Percentiles rank a stretch among this genome's conserved stretches.
Conservation (phyloP, 2,797 vertebrate species). For the Limnodromus scolopaceus region DNA sequence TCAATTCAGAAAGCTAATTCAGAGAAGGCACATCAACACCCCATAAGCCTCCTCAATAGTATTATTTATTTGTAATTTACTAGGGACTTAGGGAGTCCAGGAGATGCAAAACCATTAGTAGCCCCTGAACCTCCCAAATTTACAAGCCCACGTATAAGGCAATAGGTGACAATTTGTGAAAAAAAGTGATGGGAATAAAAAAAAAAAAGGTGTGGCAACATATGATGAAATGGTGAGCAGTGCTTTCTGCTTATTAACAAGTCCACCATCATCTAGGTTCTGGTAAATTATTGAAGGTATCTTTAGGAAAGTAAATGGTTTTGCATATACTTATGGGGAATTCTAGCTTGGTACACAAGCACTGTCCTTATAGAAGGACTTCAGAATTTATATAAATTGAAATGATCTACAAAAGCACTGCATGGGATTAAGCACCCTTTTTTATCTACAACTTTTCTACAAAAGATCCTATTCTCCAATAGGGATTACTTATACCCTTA, state of each 20-base stretch:
- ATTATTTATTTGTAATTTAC: background rate
- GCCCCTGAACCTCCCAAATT: rapidly evolving
- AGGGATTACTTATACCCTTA: background rate
- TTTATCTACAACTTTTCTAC: background rate
- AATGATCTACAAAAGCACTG: background rate
- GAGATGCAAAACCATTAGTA: background rate
- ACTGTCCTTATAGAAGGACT: background rate
- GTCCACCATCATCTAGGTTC: rapidly evolving
- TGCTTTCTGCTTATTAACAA: background rate
- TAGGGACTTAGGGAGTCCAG: background rate
- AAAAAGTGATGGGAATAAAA: rapidly evolving
- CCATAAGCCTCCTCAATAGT: background rate
- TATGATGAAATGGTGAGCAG: background rate
- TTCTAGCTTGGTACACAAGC: background rate
- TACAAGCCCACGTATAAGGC: background rate
- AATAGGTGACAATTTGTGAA: background rate
- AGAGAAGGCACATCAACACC: rapidly evolving
- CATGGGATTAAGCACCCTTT: background rate
- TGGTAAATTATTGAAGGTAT: background rate
- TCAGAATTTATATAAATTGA: background rate
- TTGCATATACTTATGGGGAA: background rate
- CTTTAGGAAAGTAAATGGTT: background rate
- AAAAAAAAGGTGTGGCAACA: background rate
- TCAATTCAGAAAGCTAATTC: background rate
- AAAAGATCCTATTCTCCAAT: background rate